phyloP scores from a whole-genome alignment of 2,113 vertebrate species.

The Bungarus multicinctus region DNA sequence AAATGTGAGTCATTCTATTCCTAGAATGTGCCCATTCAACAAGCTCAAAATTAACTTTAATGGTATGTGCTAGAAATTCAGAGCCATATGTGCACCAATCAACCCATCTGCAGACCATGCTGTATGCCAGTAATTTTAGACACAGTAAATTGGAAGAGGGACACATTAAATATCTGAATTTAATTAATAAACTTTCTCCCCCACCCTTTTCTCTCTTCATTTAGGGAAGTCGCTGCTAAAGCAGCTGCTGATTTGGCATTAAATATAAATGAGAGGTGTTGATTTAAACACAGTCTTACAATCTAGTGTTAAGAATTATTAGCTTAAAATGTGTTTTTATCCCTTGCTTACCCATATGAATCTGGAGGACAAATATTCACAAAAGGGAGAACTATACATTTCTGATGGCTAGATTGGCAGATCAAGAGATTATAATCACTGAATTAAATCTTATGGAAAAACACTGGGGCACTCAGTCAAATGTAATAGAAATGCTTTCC shows the following conservation, averaged over 20 bases:
- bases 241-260: slow-evolving; percentile 39
- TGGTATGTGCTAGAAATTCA: neutral
- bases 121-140: slow-evolving; percentile 27
- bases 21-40: slow-evolving; percentile 1
- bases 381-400: slow-evolving; percentile 37
- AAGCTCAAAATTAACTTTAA: neutral
- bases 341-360: slow-evolving; percentile 34
- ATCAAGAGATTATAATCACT: slow-evolving; percentile 54
- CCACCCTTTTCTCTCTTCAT: slow-evolving; percentile 58
- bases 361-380: slow-evolving; percentile 45
- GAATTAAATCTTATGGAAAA: slow-evolving; percentile 45
- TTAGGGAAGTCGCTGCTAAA: slow-evolving; percentile 22
- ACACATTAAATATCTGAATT: slow-evolving; percentile 11
- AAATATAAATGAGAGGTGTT: slow-evolving; percentile 30
- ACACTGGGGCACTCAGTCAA: slow-evolving; percentile 42
- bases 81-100: slow-evolving; percentile 23
- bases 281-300: slow-evolving; percentile 39
- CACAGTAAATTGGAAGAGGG: slow-evolving; percentile 29
- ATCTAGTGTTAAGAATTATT: slow-evolving; percentile 32
- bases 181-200: slow-evolving; percentile 48
- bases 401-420: slow-evolving; percentile 59
- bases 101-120: slow-evolving; percentile 26
- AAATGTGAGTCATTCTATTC: neutral
- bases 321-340: neutral
- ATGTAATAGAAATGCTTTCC: slow-evolving; percentile 36